Conservation (phyloP, 1,140 invertebrate species). For the Drosophila miranda region DNA sequence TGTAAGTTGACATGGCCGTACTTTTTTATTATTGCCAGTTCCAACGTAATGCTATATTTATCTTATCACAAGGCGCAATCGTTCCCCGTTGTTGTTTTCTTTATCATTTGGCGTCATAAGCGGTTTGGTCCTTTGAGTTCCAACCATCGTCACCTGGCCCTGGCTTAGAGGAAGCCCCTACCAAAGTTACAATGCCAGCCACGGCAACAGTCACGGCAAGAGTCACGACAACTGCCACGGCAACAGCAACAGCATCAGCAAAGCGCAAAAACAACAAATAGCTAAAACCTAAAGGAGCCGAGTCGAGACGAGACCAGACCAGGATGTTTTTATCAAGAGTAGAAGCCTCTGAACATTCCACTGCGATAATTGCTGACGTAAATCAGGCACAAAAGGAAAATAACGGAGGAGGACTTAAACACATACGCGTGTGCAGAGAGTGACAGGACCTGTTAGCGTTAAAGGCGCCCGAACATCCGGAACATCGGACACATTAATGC, state of each 20-base stretch:
- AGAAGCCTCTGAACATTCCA: constrained; percentile 44
- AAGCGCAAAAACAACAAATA: constrained; percentile 1
- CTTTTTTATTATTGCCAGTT: constrained; percentile 67
- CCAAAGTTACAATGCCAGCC: constrained; percentile 2
- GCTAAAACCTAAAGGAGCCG: not conserved
- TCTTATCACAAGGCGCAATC: constrained; percentile 47
- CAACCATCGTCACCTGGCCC: not conserved
- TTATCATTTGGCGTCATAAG: constrained; percentile 34
- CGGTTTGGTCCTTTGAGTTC: constrained; percentile 8
- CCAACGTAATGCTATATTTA: constrained; percentile 61
- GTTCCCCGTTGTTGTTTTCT: constrained; percentile 8
- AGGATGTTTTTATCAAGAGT: constrained; percentile 47
- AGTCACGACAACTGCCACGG: not conserved
- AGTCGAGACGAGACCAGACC: constrained; percentile 5
- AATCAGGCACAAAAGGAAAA: constrained; percentile 56
- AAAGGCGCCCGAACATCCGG: constrained; percentile 26
- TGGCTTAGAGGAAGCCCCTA: no score
- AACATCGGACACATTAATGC: constrained; percentile 31
- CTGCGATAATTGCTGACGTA: constrained; percentile 70
- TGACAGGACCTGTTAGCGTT: constrained; percentile 49
- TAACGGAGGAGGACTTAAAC: constrained; percentile 9
- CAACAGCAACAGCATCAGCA: not conserved
- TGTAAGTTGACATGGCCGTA: constrained; percentile 68
- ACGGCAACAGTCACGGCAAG: not conserved
- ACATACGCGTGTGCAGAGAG: not conserved